Conservation (phyloP, 2,888 invertebrate species). For the Rhagonycha fulva region DNA sequence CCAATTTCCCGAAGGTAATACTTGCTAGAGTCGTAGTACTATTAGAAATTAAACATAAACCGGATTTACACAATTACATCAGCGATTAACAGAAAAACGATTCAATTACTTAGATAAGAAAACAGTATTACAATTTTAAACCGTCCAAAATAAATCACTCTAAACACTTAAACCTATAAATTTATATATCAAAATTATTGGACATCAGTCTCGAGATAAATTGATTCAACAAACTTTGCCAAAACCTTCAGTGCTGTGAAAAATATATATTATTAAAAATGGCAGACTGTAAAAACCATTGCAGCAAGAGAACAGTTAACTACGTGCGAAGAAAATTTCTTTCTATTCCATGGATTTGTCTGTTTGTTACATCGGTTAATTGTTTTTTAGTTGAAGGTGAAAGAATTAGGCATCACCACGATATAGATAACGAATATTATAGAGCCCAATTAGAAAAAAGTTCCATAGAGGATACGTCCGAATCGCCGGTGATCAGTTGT, state of each 20-base stretch:
- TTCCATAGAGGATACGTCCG: constrained; percentile 36
- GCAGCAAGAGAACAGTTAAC: constrained; percentile 39
- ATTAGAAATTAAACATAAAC: constrained; percentile 6
- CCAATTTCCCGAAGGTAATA: constrained; percentile 28
- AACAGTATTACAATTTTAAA: constrained; percentile 15
- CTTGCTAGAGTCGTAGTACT: constrained; percentile 27
- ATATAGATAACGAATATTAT: constrained; percentile 34
- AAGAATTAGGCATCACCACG: constrained; percentile 35
- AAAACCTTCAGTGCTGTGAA: constrained; percentile 24
- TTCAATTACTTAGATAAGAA: constrained; percentile 12
- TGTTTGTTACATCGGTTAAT: constrained; percentile 45
- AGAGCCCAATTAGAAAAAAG: constrained; percentile 40
- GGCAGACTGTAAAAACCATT: constrained; percentile 47
- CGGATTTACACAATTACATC: neutral
- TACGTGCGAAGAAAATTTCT: constrained; percentile 40
- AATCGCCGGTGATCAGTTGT: constrained; percentile 44
- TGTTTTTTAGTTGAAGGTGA: constrained; percentile 39
- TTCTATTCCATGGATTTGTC: constrained; percentile 40
- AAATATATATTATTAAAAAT: constrained; percentile 33
- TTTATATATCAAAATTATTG: constrained; percentile 11
- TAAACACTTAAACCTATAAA: constrained; percentile 17
- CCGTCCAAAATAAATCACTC: constrained; percentile 26
- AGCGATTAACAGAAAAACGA: neutral
- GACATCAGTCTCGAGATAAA: constrained; percentile 13
- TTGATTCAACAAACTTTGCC: constrained; percentile 29